Evolutionary conservation across 2,888 invertebrate genomes (phyloP), one percentile per base, ranked within the genome.

Genomic region (Chymomyza fuscimana): DNA sequence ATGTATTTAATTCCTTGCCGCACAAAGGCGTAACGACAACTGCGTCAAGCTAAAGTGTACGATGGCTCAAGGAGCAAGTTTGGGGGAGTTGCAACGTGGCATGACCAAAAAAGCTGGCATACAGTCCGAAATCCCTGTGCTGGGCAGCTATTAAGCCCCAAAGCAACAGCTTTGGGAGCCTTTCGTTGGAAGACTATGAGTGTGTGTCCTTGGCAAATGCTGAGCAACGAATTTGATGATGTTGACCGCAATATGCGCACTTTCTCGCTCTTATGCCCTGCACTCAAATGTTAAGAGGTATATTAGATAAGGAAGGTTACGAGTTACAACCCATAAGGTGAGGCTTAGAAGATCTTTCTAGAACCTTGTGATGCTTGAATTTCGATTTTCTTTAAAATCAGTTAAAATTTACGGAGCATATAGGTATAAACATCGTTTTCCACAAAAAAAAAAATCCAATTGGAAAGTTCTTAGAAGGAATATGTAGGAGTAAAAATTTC

Each of bases 1-100:
- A 86, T 84, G 70, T 82, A 86, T 86, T 81, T 78, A 82, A 86
- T 86, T 84, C 86, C 63, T 74, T 66, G 60, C 32, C 68, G 69
- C 72, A 75, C 74, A 86, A 78, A 82, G 76, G 73, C 70, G 59
- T 25, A 29, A 54, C 64, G 29, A 74, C 80, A 86, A 86, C 81
- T 84, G 80, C 83, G 81, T 74, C 61, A 73, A 52, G 56, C 63
- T 61, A 29, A 59, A 60, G 70, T 22, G 58, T 58, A 65, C 22
- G 56, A 6, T 46, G 64, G 70, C 7, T 15, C 4, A 19, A 22
- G 54, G 0, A 19, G 54, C 22, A 22, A 10, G 54, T 19, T 51
- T 9, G 25, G 25, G 61, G 61, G 12, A 7, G 16, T 32, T 16
- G 59, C 51, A 19, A 15, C 29, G 5, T 9, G 32, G 32, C 32